Conservation (phyloP, 2,888 invertebrate species). For the Ryuthela nishihirai region DNA sequence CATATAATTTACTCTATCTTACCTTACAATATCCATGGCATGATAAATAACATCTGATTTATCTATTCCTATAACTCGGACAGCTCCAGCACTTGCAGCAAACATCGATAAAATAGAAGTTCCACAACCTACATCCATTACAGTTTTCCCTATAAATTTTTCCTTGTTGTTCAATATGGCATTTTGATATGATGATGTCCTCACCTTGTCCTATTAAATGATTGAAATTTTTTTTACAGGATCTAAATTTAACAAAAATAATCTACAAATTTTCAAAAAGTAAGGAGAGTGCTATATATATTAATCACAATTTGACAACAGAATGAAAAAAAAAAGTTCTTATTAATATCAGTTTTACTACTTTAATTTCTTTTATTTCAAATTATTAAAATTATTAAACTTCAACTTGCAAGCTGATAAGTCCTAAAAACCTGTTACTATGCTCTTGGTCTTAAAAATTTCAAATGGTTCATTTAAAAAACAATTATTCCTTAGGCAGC, state of each 20-base stretch:
- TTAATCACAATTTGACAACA: background rate
- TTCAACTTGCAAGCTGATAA: too few species aligned
- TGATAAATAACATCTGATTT: conserved; percentile 54
- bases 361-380: too few species aligned
- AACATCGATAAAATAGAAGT: conserved; percentile 79
- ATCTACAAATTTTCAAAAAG: too few species aligned
- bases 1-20: background rate
- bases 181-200: conserved; percentile 82
- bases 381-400: too few species aligned
- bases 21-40: conserved; percentile 54
- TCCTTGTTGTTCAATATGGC: conserved; percentile 72
- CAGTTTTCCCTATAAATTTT: conserved; percentile 67
- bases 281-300: too few species aligned
- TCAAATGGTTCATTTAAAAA: too few species aligned
- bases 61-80: conserved; percentile 59
- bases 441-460: too few species aligned
- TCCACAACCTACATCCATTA: conserved; percentile 58
- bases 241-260: too few species aligned
- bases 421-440: too few species aligned
- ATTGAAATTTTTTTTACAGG: conserved; percentile 7
- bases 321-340: background rate
- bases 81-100: conserved; percentile 86
- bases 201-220: conserved; percentile 66
- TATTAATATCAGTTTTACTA: conserved; percentile 4
- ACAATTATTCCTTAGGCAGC: too few species aligned